Evolutionary conservation across 2,888 invertebrate genomes (phyloP).

Genomic region (Biston betularia): DNA sequence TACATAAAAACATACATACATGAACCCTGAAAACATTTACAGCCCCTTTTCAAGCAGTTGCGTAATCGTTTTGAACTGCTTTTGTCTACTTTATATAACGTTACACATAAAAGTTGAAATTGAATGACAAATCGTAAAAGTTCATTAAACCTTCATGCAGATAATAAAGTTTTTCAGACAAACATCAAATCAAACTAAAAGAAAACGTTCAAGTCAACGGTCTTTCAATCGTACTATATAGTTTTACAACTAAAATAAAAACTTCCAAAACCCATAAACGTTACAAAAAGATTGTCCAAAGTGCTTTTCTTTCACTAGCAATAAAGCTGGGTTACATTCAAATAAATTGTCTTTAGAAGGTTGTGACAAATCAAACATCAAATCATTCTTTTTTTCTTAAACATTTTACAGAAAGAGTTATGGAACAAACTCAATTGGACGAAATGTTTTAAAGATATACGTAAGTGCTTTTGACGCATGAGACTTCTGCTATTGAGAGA

Average conservation of each 20-base stretch:
- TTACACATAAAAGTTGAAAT: no score
- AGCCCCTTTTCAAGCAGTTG: no score
- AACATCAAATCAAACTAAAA: background rate
- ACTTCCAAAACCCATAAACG: background rate
- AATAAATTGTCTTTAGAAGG: background rate
- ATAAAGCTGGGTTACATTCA: background rate
- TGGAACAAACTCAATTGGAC: no score
- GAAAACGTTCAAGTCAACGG: background rate
- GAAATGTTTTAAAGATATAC: no score
- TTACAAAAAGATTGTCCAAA: background rate
- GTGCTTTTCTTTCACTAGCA: background rate
- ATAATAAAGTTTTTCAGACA: background rate
- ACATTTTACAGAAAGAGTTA: no score
- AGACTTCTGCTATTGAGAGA: no score
- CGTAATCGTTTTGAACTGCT: no score
- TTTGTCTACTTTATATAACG: no score
- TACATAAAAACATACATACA: no score
- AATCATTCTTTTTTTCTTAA: background rate
- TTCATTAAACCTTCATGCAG: background rate
- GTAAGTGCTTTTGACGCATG: no score
- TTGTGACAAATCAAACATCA: no score
- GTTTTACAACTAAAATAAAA: conserved; percentile 8
- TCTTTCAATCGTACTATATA: background rate
- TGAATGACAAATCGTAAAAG: background rate
- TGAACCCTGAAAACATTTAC: no score